Conservation (phyloP, 2,888 invertebrate species). For the Cerastis rubricosa region DNA sequence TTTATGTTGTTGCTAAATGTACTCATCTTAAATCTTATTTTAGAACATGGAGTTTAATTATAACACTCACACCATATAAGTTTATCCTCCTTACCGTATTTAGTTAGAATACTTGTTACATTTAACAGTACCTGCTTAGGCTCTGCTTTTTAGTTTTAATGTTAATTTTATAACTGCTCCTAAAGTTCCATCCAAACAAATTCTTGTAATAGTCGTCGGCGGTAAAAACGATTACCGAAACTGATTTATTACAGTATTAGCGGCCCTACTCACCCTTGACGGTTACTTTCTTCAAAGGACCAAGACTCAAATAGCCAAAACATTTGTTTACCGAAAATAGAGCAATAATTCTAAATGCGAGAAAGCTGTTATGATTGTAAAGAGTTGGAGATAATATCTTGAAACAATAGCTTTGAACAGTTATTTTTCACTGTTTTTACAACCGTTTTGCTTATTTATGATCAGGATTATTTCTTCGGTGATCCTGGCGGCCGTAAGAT, state of each 20-base stretch:
- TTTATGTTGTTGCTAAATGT: neutral
- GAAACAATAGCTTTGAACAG: slow-evolving; percentile 36
- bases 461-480: neutral
- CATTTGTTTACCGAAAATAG: slow-evolving; percentile 61
- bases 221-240: slow-evolving; percentile 40
- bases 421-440: slow-evolving; percentile 44
- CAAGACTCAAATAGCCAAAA: slow-evolving; percentile 40
- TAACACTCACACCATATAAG: neutral
- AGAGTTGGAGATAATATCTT: slow-evolving; percentile 39
- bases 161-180: slow-evolving; percentile 24
- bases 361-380: slow-evolving; percentile 37
- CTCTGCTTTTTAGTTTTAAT: neutral
- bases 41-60: neutral
- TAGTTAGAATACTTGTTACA: slow-evolving; percentile 5
- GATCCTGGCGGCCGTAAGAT: neutral
- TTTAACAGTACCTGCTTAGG: neutral
- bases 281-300: slow-evolving; percentile 56
- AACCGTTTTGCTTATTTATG: slow-evolving; percentile 35
- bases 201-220: neutral
- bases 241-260: slow-evolving; percentile 49
- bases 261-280: slow-evolving; percentile 21
- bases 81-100: slow-evolving; percentile 2
- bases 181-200: slow-evolving; percentile 20
- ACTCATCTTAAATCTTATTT: neutral
- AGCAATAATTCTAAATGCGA: slow-evolving; percentile 46